These are phyloP conservation scores for Blastobasis lacticolella DNA, from an alignment of 2,888 invertebrate genomes.

Conservation along the genomic window DNA sequence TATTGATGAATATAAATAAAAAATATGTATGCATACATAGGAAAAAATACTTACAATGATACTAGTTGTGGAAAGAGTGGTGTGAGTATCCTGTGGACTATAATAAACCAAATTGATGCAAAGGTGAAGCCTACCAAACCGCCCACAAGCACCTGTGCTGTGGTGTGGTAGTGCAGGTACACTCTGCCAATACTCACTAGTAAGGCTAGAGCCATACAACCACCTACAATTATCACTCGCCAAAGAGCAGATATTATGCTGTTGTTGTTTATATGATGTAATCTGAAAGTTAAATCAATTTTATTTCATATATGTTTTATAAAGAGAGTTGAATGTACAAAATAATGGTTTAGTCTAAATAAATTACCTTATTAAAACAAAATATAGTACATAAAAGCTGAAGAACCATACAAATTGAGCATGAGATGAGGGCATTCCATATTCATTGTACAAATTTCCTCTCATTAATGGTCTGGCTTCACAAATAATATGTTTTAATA, in stretches of 20 bases:
- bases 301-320: neutral
- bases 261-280: slow-evolving; percentile 88
- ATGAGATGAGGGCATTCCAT: slow-evolving; percentile 95
- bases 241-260: slow-evolving; percentile 84
- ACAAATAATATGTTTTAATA: slow-evolving; percentile 86
- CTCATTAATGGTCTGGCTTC: slow-evolving; percentile 85
- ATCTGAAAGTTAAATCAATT: slow-evolving; percentile 58
- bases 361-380: slow-evolving; percentile 87
- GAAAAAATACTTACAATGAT: slow-evolving; percentile 79
- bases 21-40: neutral
- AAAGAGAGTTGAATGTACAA: too few species aligned
- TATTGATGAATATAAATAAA: slow-evolving; percentile 2
- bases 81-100: slow-evolving; percentile 86
- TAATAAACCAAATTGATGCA: slow-evolving; percentile 86
- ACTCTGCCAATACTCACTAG: slow-evolving; percentile 82
- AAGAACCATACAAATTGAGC: slow-evolving; percentile 95
- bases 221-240: slow-evolving; percentile 77
- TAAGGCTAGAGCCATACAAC: slow-evolving; percentile 73
- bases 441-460: slow-evolving; percentile 81
- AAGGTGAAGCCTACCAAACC: slow-evolving; percentile 81
- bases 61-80: slow-evolving; percentile 90
- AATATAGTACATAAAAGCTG: slow-evolving; percentile 86
- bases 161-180: slow-evolving; percentile 90
- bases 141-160: slow-evolving; percentile 87
- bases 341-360: too few species aligned